Evolutionary conservation across 2,113 vertebrate species (phyloP), one percentile per base, ranked within the genome.

Genomic region (Scopus umbretta): DNA sequence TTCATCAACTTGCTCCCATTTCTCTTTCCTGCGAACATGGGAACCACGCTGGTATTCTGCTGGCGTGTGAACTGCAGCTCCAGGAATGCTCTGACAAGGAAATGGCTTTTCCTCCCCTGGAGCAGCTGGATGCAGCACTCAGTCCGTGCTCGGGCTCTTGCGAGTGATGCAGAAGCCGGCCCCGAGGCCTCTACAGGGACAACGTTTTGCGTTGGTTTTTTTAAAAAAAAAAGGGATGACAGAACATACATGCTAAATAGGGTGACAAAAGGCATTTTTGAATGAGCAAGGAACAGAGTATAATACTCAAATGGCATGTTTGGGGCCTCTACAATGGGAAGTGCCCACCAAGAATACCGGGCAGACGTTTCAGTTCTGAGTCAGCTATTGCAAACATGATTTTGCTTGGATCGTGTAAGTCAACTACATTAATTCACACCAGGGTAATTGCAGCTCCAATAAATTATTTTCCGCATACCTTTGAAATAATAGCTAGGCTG

Each of bases 311-410:
- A 63, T 27, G 18, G 10, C 52, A 27, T 32, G 19, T 56, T 1
- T 80, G 67, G 70, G 74, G 74, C 93, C 85, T 85, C 56, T 49
- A 7, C 42, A 49, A 68, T 4, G 30, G 38, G 42, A 91, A 82
- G 53, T 20, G 63, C 75, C 91, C 94, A 40, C 50, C 0, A n/a
- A 97, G 88, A 94, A 58, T 42, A 53, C 2, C 7, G 63, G 87
- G 84, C 94, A 96, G 89, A 95, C 91, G 90, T 90, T 96, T 49
- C 80, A 92, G 93, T 67, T 94, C 95, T 90, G 91, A 94, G 80
- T 96, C 94, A 96, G 90, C 84, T 88, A 91, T 61, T 94, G 63
- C 27, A 91, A 94, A 65, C 65, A 75, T 12, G 47, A 82, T 94
- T 96, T 93, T 90, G 74, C 79, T 90, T 88, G 92, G 85, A 90